Evolutionary conservation across 2,888 invertebrate genomes (phyloP), one percentile per base, ranked within the genome.

Genomic region (Ormyrus nitidulus): DNA sequence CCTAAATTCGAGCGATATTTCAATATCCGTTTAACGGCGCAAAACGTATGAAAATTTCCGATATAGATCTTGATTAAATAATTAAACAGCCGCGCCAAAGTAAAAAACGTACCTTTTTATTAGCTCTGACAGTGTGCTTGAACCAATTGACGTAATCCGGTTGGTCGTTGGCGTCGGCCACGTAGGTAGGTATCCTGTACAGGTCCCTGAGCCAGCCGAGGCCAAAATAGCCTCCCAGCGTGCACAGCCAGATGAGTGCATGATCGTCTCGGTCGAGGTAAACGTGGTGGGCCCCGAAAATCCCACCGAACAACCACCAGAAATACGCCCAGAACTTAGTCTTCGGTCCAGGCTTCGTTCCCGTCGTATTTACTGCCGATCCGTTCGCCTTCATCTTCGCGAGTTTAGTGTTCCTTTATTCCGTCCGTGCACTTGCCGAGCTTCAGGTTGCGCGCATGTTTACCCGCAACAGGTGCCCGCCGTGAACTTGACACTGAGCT

Each of bases 201-300:
- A 97, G 89, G 89, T 99, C 99, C 7, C 95, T 92, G 0, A 98
- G 85, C 96, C 97, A 98, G 8, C 98, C 98, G 13, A 96, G 87
- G 0, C 97, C 96, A 85, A 94, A 92, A 87, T 96, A 96, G 5
- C 98, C 98, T 0, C 96, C 98, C 19, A 96, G 91, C 0, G 97
- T 96, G 80, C 95, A 94, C 94, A 96, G 96, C 94, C 96, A 97
- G 0, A 98, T 92, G 88, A 98, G 96, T 0, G 97, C 98, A 86
- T 99, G 99, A 44, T 94, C 93, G 90, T 98, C 97, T 77, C 98
- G 92, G 74, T 94, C 93, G 83, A 99, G 92, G 91, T 99, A 99
- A 86, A 98, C 94, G 89, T 98, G 97, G 91, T 99, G 99, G 6
- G 96, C 91, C 0, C 98, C 98, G 84, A 97, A 94, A 85, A 96